Conservation (phyloP, 2,797 vertebrate species). For the Phataginus tetradactyla region DNA sequence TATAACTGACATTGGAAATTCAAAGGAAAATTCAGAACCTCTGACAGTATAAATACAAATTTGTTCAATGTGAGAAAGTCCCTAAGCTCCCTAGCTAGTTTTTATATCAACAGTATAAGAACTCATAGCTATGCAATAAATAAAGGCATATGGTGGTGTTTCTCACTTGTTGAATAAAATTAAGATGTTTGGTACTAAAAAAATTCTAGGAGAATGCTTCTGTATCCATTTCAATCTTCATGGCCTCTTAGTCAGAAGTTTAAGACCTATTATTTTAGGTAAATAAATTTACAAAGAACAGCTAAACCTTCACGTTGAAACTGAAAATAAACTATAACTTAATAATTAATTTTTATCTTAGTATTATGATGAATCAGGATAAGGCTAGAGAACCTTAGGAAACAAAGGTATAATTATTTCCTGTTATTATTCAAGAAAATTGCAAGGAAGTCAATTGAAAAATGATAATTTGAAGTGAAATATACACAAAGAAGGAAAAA, state of each 20-base stretch:
- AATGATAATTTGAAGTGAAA: constrained; percentile 40
- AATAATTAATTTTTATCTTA: constrained; percentile 33
- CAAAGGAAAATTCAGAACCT: constrained; percentile 63
- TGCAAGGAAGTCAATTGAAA: not conserved
- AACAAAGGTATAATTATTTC: constrained; percentile 35
- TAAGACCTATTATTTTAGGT: constrained; percentile 31
- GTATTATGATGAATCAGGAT: constrained; percentile 19
- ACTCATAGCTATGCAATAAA: constrained; percentile 49
- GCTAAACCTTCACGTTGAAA: constrained; percentile 46
- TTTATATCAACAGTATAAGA: constrained; percentile 35
- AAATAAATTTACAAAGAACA: not conserved
- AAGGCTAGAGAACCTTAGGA: not conserved
- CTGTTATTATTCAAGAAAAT: constrained; percentile 45
- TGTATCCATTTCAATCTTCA: not conserved
- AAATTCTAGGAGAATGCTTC: not conserved
- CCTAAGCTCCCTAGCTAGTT: constrained; percentile 61
- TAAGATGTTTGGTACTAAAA: not conserved
- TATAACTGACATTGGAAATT: constrained; percentile 23
- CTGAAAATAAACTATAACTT: constrained; percentile 43
- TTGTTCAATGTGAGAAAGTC: constrained; percentile 70
- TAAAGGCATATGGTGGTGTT: not conserved
- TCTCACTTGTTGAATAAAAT: constrained; percentile 23
- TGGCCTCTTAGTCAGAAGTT: not conserved
- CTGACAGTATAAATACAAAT: constrained; percentile 49
- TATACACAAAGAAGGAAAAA: not conserved